Evolutionary conservation across 2,797 vertebrate species (phyloP).

Genomic region (Eulemur rubriventer): DNA sequence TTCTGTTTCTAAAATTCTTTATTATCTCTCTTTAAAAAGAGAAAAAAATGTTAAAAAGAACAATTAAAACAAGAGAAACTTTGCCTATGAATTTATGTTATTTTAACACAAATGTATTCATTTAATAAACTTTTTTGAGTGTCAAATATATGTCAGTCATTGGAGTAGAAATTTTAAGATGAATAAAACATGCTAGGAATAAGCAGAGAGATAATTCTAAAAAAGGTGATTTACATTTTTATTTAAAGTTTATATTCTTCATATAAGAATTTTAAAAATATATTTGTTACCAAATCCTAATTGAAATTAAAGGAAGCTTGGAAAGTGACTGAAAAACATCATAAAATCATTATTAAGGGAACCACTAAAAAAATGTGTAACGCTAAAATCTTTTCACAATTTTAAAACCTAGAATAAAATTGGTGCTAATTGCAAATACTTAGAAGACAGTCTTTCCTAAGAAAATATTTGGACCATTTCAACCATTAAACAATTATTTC

Average conservation of each 20-base stretch:
- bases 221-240: neutral
- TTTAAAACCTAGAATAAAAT: slow-evolving; percentile 20
- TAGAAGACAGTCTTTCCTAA: neutral
- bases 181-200: neutral
- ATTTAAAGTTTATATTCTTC: neutral
- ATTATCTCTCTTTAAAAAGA: neutral
- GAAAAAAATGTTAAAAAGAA: neutral
- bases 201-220: neutral
- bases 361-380: neutral
- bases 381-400: neutral
- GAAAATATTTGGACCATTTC: neutral
- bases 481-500: neutral
- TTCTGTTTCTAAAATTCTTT: neutral
- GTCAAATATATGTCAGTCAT: neutral
- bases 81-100: neutral
- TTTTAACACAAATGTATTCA: neutral
- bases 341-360: neutral
- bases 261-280: neutral
- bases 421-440: neutral
- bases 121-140: slow-evolving; percentile 3
- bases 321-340: neutral
- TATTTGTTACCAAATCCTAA: neutral
- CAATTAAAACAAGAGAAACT: neutral
- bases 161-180: neutral
- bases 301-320: neutral